Conservation (phyloP, 2,888 invertebrate genomes). For the Xestia c-nigrum region DNA sequence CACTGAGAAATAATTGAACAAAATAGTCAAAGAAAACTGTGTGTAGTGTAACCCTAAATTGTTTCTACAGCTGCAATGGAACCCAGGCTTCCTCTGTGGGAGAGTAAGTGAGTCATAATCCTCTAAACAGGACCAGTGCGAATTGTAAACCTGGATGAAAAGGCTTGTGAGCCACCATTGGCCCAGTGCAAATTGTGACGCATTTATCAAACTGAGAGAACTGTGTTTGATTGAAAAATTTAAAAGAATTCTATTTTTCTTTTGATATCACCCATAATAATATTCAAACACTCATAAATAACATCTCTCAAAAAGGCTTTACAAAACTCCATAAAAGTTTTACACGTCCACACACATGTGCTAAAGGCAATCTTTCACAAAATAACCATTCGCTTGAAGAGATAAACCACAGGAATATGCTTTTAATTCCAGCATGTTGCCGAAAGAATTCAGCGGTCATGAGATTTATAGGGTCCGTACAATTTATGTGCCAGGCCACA, state of each 20-base stretch:
- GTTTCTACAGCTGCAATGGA: neutral
- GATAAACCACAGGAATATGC: conserved; percentile 72
- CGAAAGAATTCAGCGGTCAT: conserved; percentile 78
- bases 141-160: neutral
- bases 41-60: neutral
- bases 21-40: neutral
- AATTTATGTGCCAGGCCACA: conserved; percentile 72
- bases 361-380: conserved; percentile 45
- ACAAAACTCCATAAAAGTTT: conserved; percentile 42
- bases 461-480: conserved; percentile 74
- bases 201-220: neutral
- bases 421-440: conserved; percentile 77
- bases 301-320: neutral
- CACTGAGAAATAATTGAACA: neutral
- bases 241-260: neutral
- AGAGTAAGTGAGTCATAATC: neutral
- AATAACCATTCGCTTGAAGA: conserved; percentile 51
- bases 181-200: neutral
- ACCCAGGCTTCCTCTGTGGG: neutral
- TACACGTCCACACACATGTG: conserved; percentile 24
- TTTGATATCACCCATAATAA: neutral
- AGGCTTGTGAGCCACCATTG: neutral
- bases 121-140: neutral
- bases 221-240: neutral
- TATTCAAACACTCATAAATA: conserved; percentile 20